phyloP scores from a whole-genome alignment of 1,140 invertebrate genomes.

The Pseudomyrmex pallidus region DNA sequence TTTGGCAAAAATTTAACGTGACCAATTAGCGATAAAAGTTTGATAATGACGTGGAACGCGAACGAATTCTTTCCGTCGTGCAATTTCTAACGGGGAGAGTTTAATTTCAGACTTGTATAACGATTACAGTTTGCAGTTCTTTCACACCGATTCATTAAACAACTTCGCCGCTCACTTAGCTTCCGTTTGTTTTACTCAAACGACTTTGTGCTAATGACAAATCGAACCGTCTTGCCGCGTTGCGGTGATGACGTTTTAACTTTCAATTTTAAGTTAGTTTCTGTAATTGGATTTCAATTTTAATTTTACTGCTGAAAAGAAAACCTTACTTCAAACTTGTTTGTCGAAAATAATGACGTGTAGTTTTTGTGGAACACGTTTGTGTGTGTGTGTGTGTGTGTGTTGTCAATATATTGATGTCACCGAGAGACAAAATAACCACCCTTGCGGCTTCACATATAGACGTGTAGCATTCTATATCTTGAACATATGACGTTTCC shows the following conservation, averaged over 20 bases:
- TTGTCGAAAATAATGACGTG: neutral
- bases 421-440: slow-evolving; percentile 1
- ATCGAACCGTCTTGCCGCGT: neutral
- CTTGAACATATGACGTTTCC: slow-evolving; percentile 23
- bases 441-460: slow-evolving; percentile 1
- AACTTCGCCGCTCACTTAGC: neutral
- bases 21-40: slow-evolving; percentile 6
- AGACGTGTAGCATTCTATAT: neutral
- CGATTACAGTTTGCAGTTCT: neutral
- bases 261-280: neutral
- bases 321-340: neutral
- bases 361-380: neutral
- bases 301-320: neutral
- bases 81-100: neutral
- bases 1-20: neutral
- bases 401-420: slow-evolving; percentile 22
- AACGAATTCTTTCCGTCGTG: neutral
- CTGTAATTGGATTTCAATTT: neutral
- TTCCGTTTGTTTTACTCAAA: neutral
- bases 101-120: neutral
- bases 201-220: neutral
- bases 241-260: neutral
- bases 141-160: neutral
- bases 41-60: neutral
- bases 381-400: neutral